Base-by-base conservation (phyloP, 2,888 invertebrate species). In the Eilema griseolum region DNA sequence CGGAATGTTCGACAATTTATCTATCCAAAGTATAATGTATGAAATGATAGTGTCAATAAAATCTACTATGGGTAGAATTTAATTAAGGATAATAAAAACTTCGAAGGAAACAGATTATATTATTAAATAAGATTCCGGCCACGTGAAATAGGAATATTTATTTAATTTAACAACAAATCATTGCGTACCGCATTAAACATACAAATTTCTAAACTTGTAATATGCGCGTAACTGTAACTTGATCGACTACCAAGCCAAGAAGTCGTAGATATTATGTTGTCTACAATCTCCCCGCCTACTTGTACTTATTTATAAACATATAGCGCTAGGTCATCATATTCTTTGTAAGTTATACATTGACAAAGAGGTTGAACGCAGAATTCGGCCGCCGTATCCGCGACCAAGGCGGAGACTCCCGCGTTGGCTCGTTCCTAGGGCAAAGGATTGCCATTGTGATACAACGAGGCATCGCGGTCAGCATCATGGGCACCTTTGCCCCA, bases 271-370 rank as follows among this genome's bases (percentile, higher is more conserved):
- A 24, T 16, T 14, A 24, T 24, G 2, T 28, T 24, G 24, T 78
- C 66, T 57, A 69, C 61, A 67, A 33, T 59, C 74, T 72, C 62
- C 76, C 76, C 83, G 75, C 88, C 85, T 86, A 82, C 77, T 57
- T 81, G 79, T 5, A 28, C 5, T n/a, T 73, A 80, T 82, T 72
- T 77, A 78, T 80, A 83, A 85, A 86, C 82, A 87, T 81, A 83
- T 82, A 76, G 76, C 72, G 78, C 7, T 85, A 86, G 85, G 83
- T 79, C 77, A 76, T 86, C 86, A 59, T 76, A 37, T 26, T 59
- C n/a, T 66, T 74, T 59, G 57, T 63, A 26, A 26, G 16, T 60
- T 10, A 60, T 28, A 20, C n/a, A n/a, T n/a, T n/a, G n/a, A n/a
- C n/a, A n/a, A n/a, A n/a, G n/a, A n/a, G n/a, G n/a, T n/a, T n/a